phyloP scores from a whole-genome alignment of 2,888 invertebrate genomes.

The Syrphus vitripennis region DNA sequence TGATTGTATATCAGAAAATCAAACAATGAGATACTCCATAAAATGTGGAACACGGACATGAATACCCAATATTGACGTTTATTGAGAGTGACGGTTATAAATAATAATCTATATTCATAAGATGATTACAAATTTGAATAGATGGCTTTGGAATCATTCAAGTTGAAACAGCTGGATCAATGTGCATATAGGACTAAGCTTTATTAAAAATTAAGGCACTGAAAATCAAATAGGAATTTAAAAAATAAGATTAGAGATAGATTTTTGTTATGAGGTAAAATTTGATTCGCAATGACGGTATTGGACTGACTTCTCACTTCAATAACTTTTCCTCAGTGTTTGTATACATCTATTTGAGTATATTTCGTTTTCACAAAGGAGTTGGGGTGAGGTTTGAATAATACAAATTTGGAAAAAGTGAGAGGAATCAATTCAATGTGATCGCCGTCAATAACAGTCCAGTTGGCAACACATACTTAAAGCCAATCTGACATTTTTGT shows the following conservation, averaged over 20 bases:
- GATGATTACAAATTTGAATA: neutral
- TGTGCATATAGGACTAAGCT: neutral
- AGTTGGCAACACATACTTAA: too few species aligned
- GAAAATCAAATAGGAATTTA: neutral
- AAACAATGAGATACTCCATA: neutral
- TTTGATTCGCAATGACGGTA: too few species aligned
- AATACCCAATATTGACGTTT: constrained; percentile 3
- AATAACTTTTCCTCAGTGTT: too few species aligned
- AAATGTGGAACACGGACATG: neutral
- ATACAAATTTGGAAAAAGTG: too few species aligned
- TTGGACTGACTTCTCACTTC: too few species aligned
- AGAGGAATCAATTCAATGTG: too few species aligned
- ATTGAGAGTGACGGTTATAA: constrained; percentile 15
- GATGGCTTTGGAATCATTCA: neutral
- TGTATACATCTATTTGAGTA: too few species aligned
- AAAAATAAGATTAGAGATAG: too few species aligned
- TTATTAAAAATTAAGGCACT: neutral
- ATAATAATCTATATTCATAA: neutral
- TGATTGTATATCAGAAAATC: constrained; percentile 40
- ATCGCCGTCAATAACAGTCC: too few species aligned
- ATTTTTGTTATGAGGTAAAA: neutral
- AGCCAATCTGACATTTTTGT: too few species aligned
- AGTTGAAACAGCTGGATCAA: neutral
- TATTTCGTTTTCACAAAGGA: too few species aligned
- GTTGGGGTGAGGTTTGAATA: too few species aligned